phyloP scores from a whole-genome alignment of 2,797 vertebrate species.

The Trichosurus vulpecula region DNA sequence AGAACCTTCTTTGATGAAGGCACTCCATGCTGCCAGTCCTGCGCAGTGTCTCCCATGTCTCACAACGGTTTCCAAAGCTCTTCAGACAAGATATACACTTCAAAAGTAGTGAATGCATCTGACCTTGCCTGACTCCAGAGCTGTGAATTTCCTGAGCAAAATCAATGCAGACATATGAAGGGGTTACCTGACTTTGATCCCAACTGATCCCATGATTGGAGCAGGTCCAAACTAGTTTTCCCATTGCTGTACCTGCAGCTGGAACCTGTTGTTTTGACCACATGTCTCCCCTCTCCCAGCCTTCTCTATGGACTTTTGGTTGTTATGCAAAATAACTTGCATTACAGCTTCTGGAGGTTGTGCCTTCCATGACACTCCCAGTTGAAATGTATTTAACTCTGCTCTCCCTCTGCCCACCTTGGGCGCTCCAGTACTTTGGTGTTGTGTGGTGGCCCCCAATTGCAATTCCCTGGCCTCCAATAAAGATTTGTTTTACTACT shows the following conservation, averaged over 20 bases:
- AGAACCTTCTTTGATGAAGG: background rate
- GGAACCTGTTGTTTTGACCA: background rate
- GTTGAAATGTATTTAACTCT: background rate
- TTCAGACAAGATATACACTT: background rate
- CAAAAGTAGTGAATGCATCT: background rate
- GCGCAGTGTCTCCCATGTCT: background rate
- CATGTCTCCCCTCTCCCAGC: background rate
- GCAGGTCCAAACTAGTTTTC: background rate
- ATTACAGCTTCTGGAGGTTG: background rate
- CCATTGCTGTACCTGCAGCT: background rate
- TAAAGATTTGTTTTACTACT: background rate
- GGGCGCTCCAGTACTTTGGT: background rate
- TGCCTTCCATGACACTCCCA: background rate
- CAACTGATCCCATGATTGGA: background rate
- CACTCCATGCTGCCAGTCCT: background rate
- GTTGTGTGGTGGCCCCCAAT: background rate
- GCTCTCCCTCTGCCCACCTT: background rate
- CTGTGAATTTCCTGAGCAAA: background rate
- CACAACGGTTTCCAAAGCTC: background rate
- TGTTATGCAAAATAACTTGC: background rate
- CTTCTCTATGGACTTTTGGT: background rate
- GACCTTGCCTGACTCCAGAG: background rate
- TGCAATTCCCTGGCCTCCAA: background rate
- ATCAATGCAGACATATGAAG: background rate
- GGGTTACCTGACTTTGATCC: background rate